Percentiles rank a stretch among this genome's conserved stretches.
These are phyloP conservation scores for Diglossa cyanea DNA, from an alignment of 2,797 vertebrate genomes.

Conservation along the genomic window DNA sequence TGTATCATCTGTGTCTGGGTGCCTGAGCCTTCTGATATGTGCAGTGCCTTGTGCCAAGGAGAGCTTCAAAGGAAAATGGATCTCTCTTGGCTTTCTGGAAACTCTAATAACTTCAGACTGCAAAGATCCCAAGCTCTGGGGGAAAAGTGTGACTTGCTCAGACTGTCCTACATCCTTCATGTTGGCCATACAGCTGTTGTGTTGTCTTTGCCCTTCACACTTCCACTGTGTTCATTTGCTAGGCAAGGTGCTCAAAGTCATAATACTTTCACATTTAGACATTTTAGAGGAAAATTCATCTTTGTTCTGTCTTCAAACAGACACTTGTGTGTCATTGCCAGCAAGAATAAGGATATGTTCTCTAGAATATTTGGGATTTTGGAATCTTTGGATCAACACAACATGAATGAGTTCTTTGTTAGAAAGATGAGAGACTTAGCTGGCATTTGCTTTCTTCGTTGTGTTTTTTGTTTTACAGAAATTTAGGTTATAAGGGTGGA, in stretches of 20 bases:
- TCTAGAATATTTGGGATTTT: neutral
- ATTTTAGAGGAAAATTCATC: rapidly evolving
- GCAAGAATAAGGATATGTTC: neutral
- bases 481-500: neutral
- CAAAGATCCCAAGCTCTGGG: neutral
- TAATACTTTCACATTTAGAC: neutral
- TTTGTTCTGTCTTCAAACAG: neutral
- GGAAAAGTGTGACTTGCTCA: neutral
- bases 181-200: neutral
- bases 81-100: neutral
- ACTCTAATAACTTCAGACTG: neutral
- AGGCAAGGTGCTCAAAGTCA: neutral
- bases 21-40: neutral
- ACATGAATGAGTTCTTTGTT: neutral
- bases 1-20: neutral
- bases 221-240: neutral
- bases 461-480: neutral
- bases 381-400: neutral
- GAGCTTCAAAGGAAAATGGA: neutral
- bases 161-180: neutral
- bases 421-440: neutral
- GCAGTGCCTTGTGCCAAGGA: neutral
- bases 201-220: neutral
- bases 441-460: neutral
- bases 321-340: neutral